Base-by-base conservation (phyloP, 2,113 vertebrate species). In the Peromyscus californicus region DNA sequence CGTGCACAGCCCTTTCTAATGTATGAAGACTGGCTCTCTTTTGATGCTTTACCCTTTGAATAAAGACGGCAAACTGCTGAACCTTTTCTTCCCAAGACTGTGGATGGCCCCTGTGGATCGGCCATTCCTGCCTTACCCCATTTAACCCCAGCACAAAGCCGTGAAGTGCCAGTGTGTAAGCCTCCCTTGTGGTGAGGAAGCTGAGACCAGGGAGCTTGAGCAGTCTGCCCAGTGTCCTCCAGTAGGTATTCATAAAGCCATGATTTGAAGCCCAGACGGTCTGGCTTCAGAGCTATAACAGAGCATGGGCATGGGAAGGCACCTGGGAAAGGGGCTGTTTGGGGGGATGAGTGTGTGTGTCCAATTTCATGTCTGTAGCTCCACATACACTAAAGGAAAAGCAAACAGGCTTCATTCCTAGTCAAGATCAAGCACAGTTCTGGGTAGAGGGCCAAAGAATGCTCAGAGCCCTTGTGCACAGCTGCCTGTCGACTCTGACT, bases 61-160 rank as follows among this genome's bases (percentile, higher is more conserved):
- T 74, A 89, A 96, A 96, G 74, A 80, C 59, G 51, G 48, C 88
- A 91, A 82, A 54, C 54, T 82, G 67, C 75, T 39, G 45, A 92
- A 78, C 51, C 51, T 36, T 90, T 84, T 72, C 42, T 82, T n/a
- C 36, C 3, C 59, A 48, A 33, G 22, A 29, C 19, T 57, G 1
- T 22, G n/a, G n/a, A n/a, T 61, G 7, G 75, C 65, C 63, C 33
- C 54, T 26, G 31, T 72, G 90, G 85, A 75, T 33, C 13, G 51
- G 83, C 45, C 54, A 22, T 26, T 86, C 22, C 0, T 1, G 10
- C 19, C 4, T 65, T 79, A 12, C 74, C 65, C 72, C 24, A 59
- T 15, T 33, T 78, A 67, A 76, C 65, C 65, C 57, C 80, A 22
- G 48, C 51, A 80, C 75, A 84, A 93, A 94, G 45, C 61, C 61